Evolutionary conservation across 2,797 vertebrate species (phyloP).

Genomic region (Myotis daubentonii): DNA sequence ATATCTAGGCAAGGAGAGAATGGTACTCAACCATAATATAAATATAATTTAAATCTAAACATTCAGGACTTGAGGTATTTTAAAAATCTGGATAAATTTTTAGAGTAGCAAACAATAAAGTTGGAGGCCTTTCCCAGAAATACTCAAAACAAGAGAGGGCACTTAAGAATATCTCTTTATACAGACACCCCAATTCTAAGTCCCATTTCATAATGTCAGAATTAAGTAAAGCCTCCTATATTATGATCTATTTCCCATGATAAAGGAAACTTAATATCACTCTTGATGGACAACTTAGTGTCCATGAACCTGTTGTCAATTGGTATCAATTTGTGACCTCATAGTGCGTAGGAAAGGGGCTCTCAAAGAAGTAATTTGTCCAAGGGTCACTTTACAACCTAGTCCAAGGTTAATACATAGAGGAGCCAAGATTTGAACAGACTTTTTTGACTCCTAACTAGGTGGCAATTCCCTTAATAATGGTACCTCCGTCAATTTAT

Average conservation of each 20-base stretch:
- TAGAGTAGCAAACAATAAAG: constrained; percentile 43
- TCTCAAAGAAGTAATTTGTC: background rate
- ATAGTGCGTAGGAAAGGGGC: background rate
- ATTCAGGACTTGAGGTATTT: constrained; percentile 75
- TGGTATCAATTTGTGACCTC: background rate
- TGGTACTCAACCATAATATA: constrained; percentile 76
- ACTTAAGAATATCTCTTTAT: constrained; percentile 4
- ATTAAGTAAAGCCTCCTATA: background rate
- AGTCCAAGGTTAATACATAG: background rate
- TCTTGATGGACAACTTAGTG: background rate
- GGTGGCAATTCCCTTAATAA: background rate
- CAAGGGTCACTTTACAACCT: background rate
- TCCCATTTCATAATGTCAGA: background rate
- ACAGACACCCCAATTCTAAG: background rate
- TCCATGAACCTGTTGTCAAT: background rate
- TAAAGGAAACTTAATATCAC: background rate
- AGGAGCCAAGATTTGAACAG: background rate
- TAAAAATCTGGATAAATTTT: constrained; percentile 72
- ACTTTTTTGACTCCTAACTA: background rate
- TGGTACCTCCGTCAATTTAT: background rate
- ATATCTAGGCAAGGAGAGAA: constrained; percentile 82
- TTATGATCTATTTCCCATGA: background rate
- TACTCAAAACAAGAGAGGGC: constrained; percentile 53
- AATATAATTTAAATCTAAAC: constrained; percentile 79
- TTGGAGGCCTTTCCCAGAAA: constrained; percentile 13